Base-by-base conservation (phyloP, 2,888 invertebrate species). In the Brachyptera risi region DNA sequence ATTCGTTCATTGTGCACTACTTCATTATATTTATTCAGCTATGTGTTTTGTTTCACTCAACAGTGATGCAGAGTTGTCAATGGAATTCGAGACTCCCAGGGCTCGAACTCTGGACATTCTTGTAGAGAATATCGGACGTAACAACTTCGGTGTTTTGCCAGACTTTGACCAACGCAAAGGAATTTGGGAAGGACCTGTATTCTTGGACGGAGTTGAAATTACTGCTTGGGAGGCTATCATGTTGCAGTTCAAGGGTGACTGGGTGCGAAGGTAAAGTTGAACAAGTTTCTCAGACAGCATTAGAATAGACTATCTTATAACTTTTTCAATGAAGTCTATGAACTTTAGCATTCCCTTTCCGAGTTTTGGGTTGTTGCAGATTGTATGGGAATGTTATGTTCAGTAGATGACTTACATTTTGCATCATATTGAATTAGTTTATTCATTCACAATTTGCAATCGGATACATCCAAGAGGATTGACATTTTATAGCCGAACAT, bases 201-300 rank as follows among this genome's bases (percentile, higher is more conserved):
- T 66, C 7, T 59, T 82, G 4, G 77, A 82, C 66, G 73, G 73
- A 2, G 56, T 70, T 9, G 65, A 67, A 26, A 61, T 81, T 0
- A 64, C 66, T 4, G 68, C 76, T 62, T 81, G 81, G 79, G 71
- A 74, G 57, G 75, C 80, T 0, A 70, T 73, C 65, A 77, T 82
- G 0, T 67, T 83, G 37, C 80, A 83, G 67, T 82, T 83, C 67
- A 78, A 78, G 65, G 73, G 70, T 26, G 70, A 69, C 15, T 79
- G 75, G 77, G 75, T 73, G n/a, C 73, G 71, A 57, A 68, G 67
- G 71, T 71, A 65, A n/a, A n/a, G n/a, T n/a, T n/a, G n/a, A n/a
- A n/a, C n/a, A n/a, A n/a, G n/a, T n/a, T n/a, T n/a, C n/a, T n/a
- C n/a, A n/a, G n/a, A n/a, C n/a, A n/a, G n/a, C n/a, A n/a, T n/a